A percentile compares a stretch with the other conserved stretches of the same genome.
phyloP scores from a whole-genome alignment of 2,797 vertebrate species.

The Percopsis omiscomaycus region DNA sequence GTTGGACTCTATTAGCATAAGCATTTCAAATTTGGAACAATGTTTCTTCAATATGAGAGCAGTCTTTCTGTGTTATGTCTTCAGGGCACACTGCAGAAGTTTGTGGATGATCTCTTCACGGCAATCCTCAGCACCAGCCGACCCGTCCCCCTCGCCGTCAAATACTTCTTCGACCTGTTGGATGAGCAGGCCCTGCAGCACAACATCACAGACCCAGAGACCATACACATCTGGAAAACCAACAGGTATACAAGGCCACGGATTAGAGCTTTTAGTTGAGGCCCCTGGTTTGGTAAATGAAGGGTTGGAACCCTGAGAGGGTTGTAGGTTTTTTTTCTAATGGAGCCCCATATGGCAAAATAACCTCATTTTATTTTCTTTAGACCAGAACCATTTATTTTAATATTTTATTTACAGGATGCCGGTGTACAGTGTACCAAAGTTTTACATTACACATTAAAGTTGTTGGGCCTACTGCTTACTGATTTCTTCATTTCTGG shows the following conservation, averaged over 20 bases:
- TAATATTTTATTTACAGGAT: no score
- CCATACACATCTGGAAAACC: conserved; percentile 98
- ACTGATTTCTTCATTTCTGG: not conserved
- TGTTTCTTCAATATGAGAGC: no score
- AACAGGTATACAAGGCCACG: conserved; percentile 81
- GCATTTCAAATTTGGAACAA: no score
- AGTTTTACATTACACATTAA: no score
- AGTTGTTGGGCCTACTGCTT: not conserved
- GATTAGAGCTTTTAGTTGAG: no score
- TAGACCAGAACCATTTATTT: no score
- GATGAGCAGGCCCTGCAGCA: conserved; percentile 94
- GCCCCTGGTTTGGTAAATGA: not conserved
- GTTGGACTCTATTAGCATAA: no score
- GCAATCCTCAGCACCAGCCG: conserved; percentile 94
- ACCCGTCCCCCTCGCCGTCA: conserved; percentile 93
- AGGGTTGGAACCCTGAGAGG: not conserved
- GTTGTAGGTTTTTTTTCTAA: no score
- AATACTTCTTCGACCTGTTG: conserved; percentile 96
- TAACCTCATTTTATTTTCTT: no score
- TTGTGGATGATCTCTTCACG: conserved; percentile 96
- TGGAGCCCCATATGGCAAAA: no score
- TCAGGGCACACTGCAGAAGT: conserved; percentile 96
- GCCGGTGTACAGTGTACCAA: no score
- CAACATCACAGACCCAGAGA: conserved; percentile 89
- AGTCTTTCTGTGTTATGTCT: not conserved